Evolutionary conservation across 1,140 invertebrate species (phyloP).

Genomic region (Diuraphis noxia): DNA sequence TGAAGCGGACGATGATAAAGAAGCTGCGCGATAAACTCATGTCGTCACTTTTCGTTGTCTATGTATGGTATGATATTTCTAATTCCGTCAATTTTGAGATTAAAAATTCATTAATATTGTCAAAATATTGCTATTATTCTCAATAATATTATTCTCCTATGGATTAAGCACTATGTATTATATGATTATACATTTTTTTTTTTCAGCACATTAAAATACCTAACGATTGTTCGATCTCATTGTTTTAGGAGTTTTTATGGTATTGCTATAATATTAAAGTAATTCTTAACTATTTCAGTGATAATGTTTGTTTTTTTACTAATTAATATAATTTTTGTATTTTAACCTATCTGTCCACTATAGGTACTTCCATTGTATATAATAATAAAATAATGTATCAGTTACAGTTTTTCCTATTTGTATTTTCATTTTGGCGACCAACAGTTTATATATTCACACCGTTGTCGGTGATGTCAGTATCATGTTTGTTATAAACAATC

Average conservation of each 20-base stretch:
- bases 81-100: background rate
- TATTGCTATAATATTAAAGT: background rate
- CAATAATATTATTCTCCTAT: background rate
- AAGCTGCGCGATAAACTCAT: background rate
- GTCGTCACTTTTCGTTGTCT: background rate
- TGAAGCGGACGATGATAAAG: background rate
- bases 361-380: background rate
- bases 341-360: background rate
- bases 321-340: background rate
- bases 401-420: background rate
- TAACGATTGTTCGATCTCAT: background rate
- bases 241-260: background rate
- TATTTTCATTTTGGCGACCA: background rate
- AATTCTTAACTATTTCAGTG: background rate
- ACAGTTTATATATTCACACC: constrained; percentile 3
- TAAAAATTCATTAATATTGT: background rate
- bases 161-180: background rate
- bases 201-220: background rate
- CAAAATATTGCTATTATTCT: background rate
- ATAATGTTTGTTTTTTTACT: background rate
- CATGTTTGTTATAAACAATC: background rate
- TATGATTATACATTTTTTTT: background rate
- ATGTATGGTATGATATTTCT: too few species aligned
- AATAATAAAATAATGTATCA: background rate
- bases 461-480: background rate